Percentiles rank a stretch among this genome's conserved stretches.
Evolutionary conservation across 2,888 invertebrate species (phyloP).

Genomic region (Cistogaster globosa): DNA sequence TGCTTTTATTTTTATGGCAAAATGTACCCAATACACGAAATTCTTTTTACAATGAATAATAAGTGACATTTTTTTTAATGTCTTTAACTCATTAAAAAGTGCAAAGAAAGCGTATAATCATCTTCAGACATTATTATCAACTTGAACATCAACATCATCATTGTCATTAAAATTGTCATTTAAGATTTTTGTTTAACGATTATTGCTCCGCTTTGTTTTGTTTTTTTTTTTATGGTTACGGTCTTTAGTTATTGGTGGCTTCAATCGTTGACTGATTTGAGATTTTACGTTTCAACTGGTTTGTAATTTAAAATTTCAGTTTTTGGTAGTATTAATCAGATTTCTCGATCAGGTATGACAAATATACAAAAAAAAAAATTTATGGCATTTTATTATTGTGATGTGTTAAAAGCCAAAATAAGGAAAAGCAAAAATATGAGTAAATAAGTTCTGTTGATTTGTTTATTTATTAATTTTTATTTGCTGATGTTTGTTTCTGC

Average conservation of each 20-base stretch:
- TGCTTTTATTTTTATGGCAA: not conserved
- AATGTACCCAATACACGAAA: not conserved
- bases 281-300: conserved; percentile 18
- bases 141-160: conserved; percentile 29
- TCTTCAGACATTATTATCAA: conserved; percentile 35
- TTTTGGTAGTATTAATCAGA: conserved; percentile 53
- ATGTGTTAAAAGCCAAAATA: conserved; percentile 38
- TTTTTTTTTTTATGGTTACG: conserved; percentile 10
- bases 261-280: conserved; percentile 46
- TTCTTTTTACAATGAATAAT: not conserved
- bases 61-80: conserved; percentile 41
- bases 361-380: conserved; percentile 44
- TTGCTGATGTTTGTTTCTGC: conserved; percentile 51
- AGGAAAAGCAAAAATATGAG: conserved; percentile 37
- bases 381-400: conserved; percentile 66
- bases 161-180: conserved; percentile 23
- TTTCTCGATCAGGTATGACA: conserved; percentile 65
- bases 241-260: conserved; percentile 48
- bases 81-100: conserved; percentile 56
- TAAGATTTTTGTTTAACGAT: conserved; percentile 64
- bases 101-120: conserved; percentile 63
- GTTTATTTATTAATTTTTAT: conserved; percentile 34
- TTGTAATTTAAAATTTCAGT: conserved; percentile 16
- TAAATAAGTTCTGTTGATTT: conserved; percentile 43
- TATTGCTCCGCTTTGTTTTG: conserved; percentile 36